Percentiles rank a stretch among this genome's conserved stretches.
Evolutionary conservation across 2,797 vertebrate genomes (phyloP).

Genomic region (Muscicapa striata): DNA sequence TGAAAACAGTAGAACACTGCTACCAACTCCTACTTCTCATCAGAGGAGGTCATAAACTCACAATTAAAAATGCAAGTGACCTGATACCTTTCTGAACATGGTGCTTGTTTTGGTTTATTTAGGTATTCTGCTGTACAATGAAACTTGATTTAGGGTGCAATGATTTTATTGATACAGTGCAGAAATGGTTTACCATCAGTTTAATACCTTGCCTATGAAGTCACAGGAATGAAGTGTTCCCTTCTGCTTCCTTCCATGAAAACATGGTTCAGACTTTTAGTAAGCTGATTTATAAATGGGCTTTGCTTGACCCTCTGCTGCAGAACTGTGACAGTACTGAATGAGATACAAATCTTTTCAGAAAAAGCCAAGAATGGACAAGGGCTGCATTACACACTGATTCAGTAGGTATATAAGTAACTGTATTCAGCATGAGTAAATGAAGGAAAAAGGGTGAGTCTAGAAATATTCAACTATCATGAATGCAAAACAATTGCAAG

Average conservation of each 20-base stretch:
- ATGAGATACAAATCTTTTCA: accelerated
- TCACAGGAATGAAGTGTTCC: neutral
- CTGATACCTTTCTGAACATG: neutral
- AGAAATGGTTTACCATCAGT: neutral
- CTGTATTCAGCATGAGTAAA: neutral
- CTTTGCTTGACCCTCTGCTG: neutral
- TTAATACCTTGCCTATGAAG: neutral
- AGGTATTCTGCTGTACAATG: neutral
- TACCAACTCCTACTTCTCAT: neutral
- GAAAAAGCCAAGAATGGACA: neutral
- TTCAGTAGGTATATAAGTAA: neutral
- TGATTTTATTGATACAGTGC: neutral
- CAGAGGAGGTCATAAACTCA: neutral
- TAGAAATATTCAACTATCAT: neutral
- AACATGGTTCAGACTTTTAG: neutral
- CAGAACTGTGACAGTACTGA: neutral
- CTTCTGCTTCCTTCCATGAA: neutral
- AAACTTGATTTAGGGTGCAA: neutral
- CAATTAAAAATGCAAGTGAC: neutral
- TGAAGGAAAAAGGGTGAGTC: neutral
- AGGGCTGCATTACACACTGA: neutral
- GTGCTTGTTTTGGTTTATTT: neutral
- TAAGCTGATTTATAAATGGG: neutral
- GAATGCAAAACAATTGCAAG: neutral
- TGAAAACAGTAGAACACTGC: neutral